Conservation (phyloP, 2,888 invertebrate species). For the Caenorhabditis parvicauda region DNA sequence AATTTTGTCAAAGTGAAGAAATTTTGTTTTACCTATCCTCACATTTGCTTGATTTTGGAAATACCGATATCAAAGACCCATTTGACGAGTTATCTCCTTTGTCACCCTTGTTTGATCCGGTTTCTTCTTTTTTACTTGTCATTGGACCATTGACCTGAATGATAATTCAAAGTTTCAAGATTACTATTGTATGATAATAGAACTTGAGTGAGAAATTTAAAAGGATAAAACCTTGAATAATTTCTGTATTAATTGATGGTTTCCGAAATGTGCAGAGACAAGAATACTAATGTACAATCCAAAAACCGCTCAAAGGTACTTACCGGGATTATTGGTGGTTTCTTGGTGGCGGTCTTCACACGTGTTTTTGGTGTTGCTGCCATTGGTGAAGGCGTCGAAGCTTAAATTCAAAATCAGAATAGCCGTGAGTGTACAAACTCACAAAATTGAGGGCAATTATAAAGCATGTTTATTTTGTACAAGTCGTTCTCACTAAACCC, state of each 20-base stretch:
- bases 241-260: too few species aligned
- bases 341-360: conserved; percentile 29
- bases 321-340: conserved; percentile 15
- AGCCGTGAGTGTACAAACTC: neutral
- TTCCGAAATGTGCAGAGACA: too few species aligned
- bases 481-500: conserved; percentile 62
- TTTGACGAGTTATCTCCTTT: conserved; percentile 14
- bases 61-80: conserved; percentile 15
- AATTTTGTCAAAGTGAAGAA: neutral
- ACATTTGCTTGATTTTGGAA: conserved; percentile 27
- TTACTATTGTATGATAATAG: conserved; percentile 8
- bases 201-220: neutral
- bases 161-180: too few species aligned
- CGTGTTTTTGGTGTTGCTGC: conserved; percentile 13
- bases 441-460: conserved; percentile 53
- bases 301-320: neutral
- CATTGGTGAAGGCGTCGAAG: conserved; percentile 8
- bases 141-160: conserved; percentile 9
- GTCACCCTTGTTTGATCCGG: conserved; percentile 20
- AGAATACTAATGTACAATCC: too few species aligned
- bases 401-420: conserved; percentile 3
- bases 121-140: conserved; percentile 20
- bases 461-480: conserved; percentile 62
- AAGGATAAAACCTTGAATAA: too few species aligned
- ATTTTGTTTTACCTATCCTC: conserved; percentile 23